A percentile compares a stretch with the other conserved stretches of the same genome.
Conservation (phyloP, 2,888 invertebrate genomes). For the Panopea generosa region DNA sequence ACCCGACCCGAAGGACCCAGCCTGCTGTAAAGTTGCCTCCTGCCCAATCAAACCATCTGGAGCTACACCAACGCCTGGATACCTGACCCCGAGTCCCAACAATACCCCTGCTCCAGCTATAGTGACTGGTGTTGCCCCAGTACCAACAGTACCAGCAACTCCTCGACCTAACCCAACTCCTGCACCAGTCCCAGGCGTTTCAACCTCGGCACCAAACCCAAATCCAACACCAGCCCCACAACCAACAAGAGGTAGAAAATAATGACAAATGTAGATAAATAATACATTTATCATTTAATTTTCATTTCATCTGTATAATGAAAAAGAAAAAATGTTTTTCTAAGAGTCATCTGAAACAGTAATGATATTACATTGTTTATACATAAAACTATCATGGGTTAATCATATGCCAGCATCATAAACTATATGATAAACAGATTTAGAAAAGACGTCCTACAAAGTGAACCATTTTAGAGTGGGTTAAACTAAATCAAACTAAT, state of each 20-base stretch:
- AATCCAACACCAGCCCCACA: slow-evolving; percentile 51
- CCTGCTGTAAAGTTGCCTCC: slow-evolving; percentile 73
- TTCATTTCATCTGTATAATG: no score
- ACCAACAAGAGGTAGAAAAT: slow-evolving; percentile 30
- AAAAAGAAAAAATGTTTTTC: no score
- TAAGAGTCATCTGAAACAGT: no score
- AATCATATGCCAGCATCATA: no score
- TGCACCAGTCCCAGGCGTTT: slow-evolving; percentile 45
- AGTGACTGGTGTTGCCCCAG: slow-evolving; percentile 67
- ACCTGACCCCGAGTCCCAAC: slow-evolving; percentile 58
- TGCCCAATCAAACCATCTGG: slow-evolving; percentile 68
- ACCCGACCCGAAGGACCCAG: slow-evolving; percentile 72
- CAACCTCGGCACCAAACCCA: slow-evolving; percentile 50
- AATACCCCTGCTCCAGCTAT: slow-evolving; percentile 66
- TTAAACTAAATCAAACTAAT: no score
- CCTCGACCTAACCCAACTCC: slow-evolving; percentile 45
- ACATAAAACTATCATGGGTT: no score
- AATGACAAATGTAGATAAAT: no score
- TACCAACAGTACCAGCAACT: slow-evolving; percentile 45
- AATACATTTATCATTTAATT: no score
- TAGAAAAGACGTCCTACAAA: no score
- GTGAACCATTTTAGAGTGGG: no score
- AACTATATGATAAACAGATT: no score
- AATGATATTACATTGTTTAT: no score
- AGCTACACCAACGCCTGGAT: slow-evolving; percentile 69